A percentile compares a stretch with the other conserved stretches of the same genome.
Conservation (phyloP, 2,113 vertebrate genomes). For the Calcarius ornatus region DNA sequence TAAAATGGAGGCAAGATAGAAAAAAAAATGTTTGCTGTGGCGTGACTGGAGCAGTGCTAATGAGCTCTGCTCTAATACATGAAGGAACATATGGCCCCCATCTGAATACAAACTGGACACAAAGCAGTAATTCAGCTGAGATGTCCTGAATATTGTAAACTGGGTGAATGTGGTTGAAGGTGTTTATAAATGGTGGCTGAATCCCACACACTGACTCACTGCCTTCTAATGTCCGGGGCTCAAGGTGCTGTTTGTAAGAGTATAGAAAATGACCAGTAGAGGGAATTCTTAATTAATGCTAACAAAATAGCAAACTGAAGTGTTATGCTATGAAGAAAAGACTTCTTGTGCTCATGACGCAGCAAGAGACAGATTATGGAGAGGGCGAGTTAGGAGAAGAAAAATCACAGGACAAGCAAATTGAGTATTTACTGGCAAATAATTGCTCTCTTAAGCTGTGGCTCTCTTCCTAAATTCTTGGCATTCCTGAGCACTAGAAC, state of each 20-base stretch:
- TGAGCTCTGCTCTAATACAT: conserved; percentile 69
- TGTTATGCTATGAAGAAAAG: conserved; percentile 76
- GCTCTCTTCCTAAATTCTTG: conserved; percentile 79
- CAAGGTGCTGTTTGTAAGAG: conserved; percentile 70
- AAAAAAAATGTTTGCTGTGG: conserved; percentile 42
- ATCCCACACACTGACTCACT: conserved; percentile 65
- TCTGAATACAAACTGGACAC: conserved; percentile 76
- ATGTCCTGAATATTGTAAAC: conserved; percentile 73
- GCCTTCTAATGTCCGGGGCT: conserved; percentile 54
- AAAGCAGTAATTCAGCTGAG: conserved; percentile 71
- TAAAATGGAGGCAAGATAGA: conserved; percentile 61
- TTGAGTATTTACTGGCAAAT: conserved; percentile 81
- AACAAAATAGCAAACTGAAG: conserved; percentile 74
- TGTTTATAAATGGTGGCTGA: conserved; percentile 74
- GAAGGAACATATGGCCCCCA: conserved; percentile 73
- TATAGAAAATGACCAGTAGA: conserved; percentile 69
- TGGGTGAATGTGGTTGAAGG: conserved; percentile 70
- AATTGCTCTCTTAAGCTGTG: conserved; percentile 69
- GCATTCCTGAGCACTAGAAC: conserved; percentile 73
- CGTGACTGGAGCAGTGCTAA: conserved; percentile 61
- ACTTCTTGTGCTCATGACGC: conserved; percentile 76
- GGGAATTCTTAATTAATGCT: conserved; percentile 81
- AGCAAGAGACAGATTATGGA: conserved; percentile 75
- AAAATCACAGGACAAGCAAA: conserved; percentile 79
- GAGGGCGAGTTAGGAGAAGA: conserved; percentile 75